Evolutionary conservation across 2,888 invertebrate species (phyloP).

Genomic region (Pyrochroa serraticornis): DNA sequence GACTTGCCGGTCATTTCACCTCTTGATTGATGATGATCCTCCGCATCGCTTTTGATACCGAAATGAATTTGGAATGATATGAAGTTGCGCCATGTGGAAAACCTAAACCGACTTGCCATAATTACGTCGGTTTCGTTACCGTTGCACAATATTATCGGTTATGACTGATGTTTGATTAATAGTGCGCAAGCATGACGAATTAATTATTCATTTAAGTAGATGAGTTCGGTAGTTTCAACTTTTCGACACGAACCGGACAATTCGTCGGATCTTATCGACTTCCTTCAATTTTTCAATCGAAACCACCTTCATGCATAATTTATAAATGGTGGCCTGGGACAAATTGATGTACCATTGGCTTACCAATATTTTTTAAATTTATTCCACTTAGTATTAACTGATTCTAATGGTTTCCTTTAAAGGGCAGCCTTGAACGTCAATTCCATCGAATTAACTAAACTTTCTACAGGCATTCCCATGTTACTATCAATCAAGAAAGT

Average conservation of each 20-base stretch:
- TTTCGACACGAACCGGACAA: neutral
- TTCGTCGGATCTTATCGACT: neutral
- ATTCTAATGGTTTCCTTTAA: constrained; percentile 8
- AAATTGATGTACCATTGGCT: constrained; percentile 11
- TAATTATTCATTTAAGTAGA: constrained; percentile 18
- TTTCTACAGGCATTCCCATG: too few species aligned
- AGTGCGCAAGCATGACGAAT: constrained; percentile 16
- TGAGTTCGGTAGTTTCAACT: constrained; percentile 12
- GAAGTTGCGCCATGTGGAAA: too few species aligned
- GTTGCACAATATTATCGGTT: constrained; percentile 1
- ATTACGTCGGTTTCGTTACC: too few species aligned
- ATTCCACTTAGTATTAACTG: constrained; percentile 4
- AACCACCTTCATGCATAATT: neutral
- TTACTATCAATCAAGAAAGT: too few species aligned
- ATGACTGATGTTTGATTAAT: constrained; percentile 23
- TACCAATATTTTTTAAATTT: constrained; percentile 10
- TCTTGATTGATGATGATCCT: too few species aligned
- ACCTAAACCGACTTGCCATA: too few species aligned
- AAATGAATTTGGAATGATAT: too few species aligned
- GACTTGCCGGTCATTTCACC: too few species aligned
- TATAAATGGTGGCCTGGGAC: neutral
- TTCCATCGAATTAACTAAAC: constrained; percentile 15
- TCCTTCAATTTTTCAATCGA: neutral
- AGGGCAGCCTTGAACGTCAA: constrained; percentile 18
- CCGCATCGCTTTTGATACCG: too few species aligned